phyloP scores from a whole-genome alignment of 2,797 vertebrate species.

The Macrochelys suwanniensis region DNA sequence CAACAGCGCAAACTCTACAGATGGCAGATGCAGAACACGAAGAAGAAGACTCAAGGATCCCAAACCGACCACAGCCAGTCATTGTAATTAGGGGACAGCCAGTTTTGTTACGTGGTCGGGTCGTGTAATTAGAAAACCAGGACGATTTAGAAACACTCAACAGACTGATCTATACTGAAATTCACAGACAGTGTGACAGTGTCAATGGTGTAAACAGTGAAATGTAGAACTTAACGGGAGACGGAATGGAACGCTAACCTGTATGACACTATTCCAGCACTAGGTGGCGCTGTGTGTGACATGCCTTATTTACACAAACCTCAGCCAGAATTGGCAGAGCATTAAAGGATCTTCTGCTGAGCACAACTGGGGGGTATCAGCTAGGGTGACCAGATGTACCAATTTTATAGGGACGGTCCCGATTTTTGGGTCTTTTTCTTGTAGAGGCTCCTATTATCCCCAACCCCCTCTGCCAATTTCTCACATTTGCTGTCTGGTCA shows the following conservation, averaged over 20 bases:
- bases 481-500: no score
- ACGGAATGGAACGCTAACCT: no score
- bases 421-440: no score
- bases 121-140: background rate
- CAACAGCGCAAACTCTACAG: no score
- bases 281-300: no score
- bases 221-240: background rate
- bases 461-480: no score
- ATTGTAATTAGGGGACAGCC: background rate
- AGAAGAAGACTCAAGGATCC: background rate
- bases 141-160: no score
- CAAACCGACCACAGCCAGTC: background rate
- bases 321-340: background rate
- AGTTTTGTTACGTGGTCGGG: background rate
- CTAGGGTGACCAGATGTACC: no score
- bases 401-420: no score
- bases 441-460: no score
- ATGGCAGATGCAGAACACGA: background rate
- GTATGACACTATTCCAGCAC: background rate
- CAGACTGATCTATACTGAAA: no score
- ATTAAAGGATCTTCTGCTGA: background rate
- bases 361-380: background rate
- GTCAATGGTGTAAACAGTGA: background rate
- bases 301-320: background rate
- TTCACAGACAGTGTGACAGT: background rate